phyloP scores from a whole-genome alignment of 2,113 vertebrate species.

The Oceanites oceanicus region DNA sequence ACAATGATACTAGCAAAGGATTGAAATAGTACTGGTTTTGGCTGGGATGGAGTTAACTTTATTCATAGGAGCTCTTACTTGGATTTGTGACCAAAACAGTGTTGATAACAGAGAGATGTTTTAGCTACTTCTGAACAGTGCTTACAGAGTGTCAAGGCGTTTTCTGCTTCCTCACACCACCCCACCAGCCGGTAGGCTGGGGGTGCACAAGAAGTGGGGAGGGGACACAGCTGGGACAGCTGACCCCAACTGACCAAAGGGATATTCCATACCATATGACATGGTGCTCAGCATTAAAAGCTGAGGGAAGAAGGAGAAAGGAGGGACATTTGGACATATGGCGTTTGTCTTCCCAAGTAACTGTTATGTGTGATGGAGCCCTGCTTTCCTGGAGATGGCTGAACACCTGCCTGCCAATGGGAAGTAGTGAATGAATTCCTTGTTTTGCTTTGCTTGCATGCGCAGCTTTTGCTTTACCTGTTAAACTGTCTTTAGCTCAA shows the following conservation, averaged over 20 bases:
- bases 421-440: neutral
- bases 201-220: neutral
- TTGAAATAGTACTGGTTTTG: neutral
- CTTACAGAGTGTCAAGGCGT: neutral
- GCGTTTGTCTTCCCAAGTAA: no score
- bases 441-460: neutral
- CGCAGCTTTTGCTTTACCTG: neutral
- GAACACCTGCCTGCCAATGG: neutral
- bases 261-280: no score
- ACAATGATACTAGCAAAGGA: neutral
- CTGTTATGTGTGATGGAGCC: no score
- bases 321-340: no score
- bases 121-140: neutral
- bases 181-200: rapidly evolving
- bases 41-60: neutral
- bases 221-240: neutral
- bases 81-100: neutral
- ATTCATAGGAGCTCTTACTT: neutral
- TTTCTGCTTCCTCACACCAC: neutral
- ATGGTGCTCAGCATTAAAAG: no score
- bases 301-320: no score
- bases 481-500: neutral
- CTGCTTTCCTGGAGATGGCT: neutral
- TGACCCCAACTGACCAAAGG: neutral
- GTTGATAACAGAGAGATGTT: neutral